phyloP scores from a whole-genome alignment of 2,113 vertebrate genomes.

The Phrynocephalus versicolor region DNA sequence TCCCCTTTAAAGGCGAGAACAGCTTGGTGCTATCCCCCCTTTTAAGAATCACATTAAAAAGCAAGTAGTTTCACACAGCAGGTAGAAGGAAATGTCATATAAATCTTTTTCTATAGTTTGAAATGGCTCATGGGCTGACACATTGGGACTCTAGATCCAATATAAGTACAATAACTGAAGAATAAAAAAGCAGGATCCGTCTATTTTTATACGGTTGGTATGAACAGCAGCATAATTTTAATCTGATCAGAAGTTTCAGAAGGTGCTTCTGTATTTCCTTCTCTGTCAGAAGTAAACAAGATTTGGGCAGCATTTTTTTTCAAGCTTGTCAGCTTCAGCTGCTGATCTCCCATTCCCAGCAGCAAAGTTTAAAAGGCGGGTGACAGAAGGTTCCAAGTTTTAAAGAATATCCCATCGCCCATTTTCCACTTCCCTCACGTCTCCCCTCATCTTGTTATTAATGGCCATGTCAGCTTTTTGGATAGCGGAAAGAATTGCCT shows the following conservation, averaged over 20 bases:
- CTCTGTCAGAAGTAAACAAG: background rate
- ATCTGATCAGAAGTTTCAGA: background rate
- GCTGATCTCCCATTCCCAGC: background rate
- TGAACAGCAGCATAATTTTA: background rate
- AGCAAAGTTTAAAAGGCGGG: background rate
- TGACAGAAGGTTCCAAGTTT: background rate
- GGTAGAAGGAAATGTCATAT: background rate
- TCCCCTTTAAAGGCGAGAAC: background rate
- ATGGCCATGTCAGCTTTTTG: background rate
- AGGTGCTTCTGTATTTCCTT: constrained; percentile 13
- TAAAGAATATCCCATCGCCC: background rate
- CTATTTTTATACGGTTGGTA: background rate
- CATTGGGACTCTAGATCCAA: background rate
- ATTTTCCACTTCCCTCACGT: background rate
- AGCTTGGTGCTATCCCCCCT: background rate
- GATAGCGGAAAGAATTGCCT: background rate
- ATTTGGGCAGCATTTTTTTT: background rate
- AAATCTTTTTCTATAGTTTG: background rate
- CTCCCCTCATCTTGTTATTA: background rate
- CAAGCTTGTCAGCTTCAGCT: background rate
- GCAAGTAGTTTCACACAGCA: background rate
- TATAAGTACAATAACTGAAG: constrained; percentile 2
- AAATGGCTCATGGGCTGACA: background rate
- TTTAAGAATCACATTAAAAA: background rate
- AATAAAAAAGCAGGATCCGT: background rate